Evolutionary conservation across 2,888 invertebrate genomes (phyloP), one percentile per base, ranked within the genome.

Genomic region (Cacoxenus indagator): DNA sequence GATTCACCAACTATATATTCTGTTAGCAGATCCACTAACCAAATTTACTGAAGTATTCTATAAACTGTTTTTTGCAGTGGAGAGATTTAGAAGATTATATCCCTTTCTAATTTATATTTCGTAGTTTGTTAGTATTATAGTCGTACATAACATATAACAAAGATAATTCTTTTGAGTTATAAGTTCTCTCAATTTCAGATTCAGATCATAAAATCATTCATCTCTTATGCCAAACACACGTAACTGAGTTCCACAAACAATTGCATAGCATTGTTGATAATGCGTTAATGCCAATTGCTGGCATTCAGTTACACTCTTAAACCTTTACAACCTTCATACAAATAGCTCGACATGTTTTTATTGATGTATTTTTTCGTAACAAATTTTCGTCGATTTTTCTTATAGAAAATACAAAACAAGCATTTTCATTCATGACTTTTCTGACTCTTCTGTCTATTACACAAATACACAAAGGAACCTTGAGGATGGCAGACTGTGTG

Each of bases 331-430:
- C 48, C n/a, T 48, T 48, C 57, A 19, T 2, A 24, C n/a, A 62
- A 73, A 64, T 70, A 72, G 71, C 80, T 73, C 73, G 73, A 73
- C 71, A 70, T 82, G 75, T 78, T 82, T 82, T 82, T 82, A 80
- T 80, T 78, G 80, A 76, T 75, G 82, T 72, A 80, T 80, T 80
- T 76, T 80, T 48, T 69, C 1, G 51, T 62, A 45, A 62, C 61
- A 62, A 59, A 57, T 31, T 27, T 29, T 57, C n/a, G 11, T 57
- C 19, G 29, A 57, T 29, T 61, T 61, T 37, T 37, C 19, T 61
- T 14, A 55, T 1, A 59, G 8, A 59, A 59, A n/a, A n/a, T n/a
- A n/a, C n/a, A n/a, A 59, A 17, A 8, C 51, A 8, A 59, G n/a
- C 9, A 31, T 31, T 22, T 62, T 67, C 74, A 74, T 74, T 74